These are phyloP conservation scores for Sphaeramia orbicularis DNA, from an alignment of 2,797 vertebrate genomes.

Conservation along the genomic window DNA sequence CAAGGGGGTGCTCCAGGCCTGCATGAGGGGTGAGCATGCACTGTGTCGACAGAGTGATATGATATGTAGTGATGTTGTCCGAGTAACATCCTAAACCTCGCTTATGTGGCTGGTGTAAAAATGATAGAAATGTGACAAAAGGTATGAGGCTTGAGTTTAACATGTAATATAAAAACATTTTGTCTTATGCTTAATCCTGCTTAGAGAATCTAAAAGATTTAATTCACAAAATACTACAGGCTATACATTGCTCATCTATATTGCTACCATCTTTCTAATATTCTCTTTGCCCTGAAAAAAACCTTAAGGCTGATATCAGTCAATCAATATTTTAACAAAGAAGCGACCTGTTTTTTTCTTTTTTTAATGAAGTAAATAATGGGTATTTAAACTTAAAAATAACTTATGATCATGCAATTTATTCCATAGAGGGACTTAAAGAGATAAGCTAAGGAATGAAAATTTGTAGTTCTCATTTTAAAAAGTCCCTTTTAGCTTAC, in stretches of 20 bases:
- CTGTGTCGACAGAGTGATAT: slow-evolving; percentile 64
- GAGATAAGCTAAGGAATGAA: slow-evolving; percentile 52
- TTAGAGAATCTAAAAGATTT: slow-evolving; percentile 44
- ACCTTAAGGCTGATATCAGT: slow-evolving; percentile 38
- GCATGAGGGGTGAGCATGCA: slow-evolving; percentile 66
- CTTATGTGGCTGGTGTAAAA: slow-evolving; percentile 79
- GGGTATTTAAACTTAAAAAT: slow-evolving; percentile 14
- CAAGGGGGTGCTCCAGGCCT: slow-evolving; percentile 81
- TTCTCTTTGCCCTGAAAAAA: slow-evolving; percentile 43
- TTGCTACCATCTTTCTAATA: slow-evolving; percentile 49
- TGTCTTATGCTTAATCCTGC: slow-evolving; percentile 27
- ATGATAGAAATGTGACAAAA: slow-evolving; percentile 59
- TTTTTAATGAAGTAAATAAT: slow-evolving; percentile 22
- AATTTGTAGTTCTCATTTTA: slow-evolving; percentile 38
- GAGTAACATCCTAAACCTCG: slow-evolving; percentile 72
- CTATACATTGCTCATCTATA: slow-evolving; percentile 30
- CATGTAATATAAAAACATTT: slow-evolving; percentile 43
- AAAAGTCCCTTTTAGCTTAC: slow-evolving; percentile 75
- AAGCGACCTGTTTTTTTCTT: not conserved
- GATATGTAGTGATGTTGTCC: slow-evolving; percentile 73
- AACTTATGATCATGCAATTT: slow-evolving; percentile 25
- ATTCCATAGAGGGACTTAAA: slow-evolving; percentile 17
- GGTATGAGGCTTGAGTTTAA: slow-evolving; percentile 47
- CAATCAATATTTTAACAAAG: slow-evolving; percentile 17
- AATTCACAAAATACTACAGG: slow-evolving; percentile 21